Percentiles rank a stretch among this genome's conserved stretches.
These are phyloP conservation scores for Copidosoma floridanum DNA, from an alignment of 1,140 invertebrate genomes.

Conservation along the genomic window DNA sequence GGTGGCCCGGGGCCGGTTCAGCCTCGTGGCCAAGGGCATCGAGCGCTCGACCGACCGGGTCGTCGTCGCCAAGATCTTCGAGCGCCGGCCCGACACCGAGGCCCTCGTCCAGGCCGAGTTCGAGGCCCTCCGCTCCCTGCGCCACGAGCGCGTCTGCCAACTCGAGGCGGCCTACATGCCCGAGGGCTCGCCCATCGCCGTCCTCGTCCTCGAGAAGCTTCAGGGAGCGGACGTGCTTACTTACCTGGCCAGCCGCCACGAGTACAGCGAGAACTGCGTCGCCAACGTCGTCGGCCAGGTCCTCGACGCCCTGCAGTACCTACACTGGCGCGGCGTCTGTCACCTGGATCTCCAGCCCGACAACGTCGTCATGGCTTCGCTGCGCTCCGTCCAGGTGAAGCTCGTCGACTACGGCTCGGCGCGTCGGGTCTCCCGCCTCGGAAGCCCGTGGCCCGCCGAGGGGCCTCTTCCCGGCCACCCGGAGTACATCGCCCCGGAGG, in stretches of 20 bases:
- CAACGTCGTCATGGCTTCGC: constrained; percentile 92
- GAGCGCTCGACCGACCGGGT: constrained; percentile 71
- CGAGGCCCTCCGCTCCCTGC: constrained; percentile 73
- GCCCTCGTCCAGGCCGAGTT: constrained; percentile 67
- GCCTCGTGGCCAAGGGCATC: constrained; percentile 79
- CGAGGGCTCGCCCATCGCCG: constrained; percentile 64
- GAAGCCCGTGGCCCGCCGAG: constrained; percentile 66
- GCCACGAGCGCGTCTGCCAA: constrained; percentile 81
- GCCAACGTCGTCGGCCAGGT: constrained; percentile 80
- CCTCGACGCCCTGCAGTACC: constrained; percentile 84
- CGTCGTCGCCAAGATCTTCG: constrained; percentile 77
- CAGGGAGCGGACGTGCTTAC: constrained; percentile 90
- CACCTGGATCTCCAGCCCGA: constrained; percentile 94
- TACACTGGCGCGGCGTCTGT: constrained; percentile 89
- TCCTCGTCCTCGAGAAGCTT: constrained; percentile 82
- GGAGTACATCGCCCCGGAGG: constrained; percentile 88
- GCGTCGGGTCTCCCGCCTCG: constrained; percentile 75
- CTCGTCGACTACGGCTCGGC: constrained; percentile 88
- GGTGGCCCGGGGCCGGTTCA: constrained; percentile 78
- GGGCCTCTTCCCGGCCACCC: constrained; percentile 67
- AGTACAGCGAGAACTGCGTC: constrained; percentile 89
- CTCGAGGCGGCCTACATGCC: constrained; percentile 72
- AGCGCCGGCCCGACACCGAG: constrained; percentile 66
- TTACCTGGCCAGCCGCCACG: constrained; percentile 80
- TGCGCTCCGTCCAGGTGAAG: constrained; percentile 84